Conservation (phyloP, 2,797 vertebrate species). For the Menidia menidia region DNA sequence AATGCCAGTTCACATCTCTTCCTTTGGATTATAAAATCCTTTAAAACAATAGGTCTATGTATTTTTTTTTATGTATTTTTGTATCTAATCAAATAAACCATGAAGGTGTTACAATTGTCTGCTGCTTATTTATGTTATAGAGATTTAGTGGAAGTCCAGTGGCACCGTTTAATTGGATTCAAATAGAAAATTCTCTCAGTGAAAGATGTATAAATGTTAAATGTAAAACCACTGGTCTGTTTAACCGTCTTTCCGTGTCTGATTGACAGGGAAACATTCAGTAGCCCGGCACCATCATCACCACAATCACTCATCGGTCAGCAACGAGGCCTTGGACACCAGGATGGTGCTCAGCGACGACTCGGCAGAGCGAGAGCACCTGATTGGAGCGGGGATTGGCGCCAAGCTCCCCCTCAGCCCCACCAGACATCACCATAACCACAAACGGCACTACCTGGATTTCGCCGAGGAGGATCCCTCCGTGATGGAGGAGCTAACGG, state of each 20-base stretch:
- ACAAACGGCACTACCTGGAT: constrained; percentile 65
- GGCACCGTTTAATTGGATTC: neutral
- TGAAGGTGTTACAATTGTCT: neutral
- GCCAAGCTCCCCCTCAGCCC: constrained; percentile 56
- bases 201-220: neutral
- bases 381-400: constrained; percentile 61
- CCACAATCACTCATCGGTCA: constrained; percentile 69
- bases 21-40: neutral
- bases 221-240: neutral
- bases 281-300: constrained; percentile 67
- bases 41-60: constrained; percentile 6
- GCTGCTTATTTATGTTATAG: neutral
- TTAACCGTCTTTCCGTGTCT: constrained; percentile 32
- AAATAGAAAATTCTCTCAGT: neutral
- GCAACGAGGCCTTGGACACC: constrained; percentile 65
- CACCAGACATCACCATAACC: constrained; percentile 58
- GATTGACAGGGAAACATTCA: constrained; percentile 70
- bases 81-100: neutral
- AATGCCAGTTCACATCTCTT: neutral
- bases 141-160: neutral
- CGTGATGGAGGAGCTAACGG: constrained; percentile 70
- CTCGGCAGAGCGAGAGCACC: constrained; percentile 80
- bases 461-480: constrained; percentile 67
- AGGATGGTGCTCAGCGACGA: constrained; percentile 75
- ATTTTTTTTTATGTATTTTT: too few species aligned